Percentiles rank a stretch among this genome's conserved stretches.
Evolutionary conservation across 2,113 vertebrate genomes (phyloP).

Genomic region (Carlito syrichta): DNA sequence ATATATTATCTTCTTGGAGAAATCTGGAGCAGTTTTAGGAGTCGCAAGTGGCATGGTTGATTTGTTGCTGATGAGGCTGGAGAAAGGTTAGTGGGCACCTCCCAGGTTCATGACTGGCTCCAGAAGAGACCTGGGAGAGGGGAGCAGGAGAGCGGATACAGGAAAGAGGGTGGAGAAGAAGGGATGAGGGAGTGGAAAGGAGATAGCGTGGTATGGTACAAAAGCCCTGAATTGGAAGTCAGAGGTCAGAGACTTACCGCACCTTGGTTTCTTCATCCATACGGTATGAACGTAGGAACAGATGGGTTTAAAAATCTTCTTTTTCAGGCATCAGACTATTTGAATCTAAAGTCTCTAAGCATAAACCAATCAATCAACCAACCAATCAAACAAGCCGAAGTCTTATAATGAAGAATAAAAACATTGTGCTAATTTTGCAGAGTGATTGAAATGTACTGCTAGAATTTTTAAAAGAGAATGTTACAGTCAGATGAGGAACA

Average conservation of each 20-base stretch:
- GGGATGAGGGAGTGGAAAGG: neutral
- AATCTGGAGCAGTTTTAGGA: neutral
- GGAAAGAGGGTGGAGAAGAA: neutral
- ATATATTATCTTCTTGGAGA: neutral
- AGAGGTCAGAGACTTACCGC: too few relatives aligned
- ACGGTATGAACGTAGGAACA: neutral
- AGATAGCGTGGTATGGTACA: accelerated
- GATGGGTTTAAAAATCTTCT: neutral
- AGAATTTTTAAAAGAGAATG: neutral
- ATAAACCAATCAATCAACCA: neutral
- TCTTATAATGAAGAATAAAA: neutral
- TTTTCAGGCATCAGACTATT: neutral
- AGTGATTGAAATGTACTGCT: neutral
- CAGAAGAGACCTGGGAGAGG: neutral
- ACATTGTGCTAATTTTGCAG: neutral
- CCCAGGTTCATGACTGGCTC: accelerated
- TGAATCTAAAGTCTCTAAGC: neutral
- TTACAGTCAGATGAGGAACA: neutral
- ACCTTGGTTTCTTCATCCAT: neutral
- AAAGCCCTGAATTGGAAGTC: neutral
- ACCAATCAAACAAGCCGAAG: neutral
- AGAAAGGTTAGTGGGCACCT: neutral
- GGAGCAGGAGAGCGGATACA: neutral
- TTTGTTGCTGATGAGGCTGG: neutral
- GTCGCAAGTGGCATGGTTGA: neutral